Base-by-base conservation (phyloP, 2,888 invertebrate species). In the Protonemura montana region DNA sequence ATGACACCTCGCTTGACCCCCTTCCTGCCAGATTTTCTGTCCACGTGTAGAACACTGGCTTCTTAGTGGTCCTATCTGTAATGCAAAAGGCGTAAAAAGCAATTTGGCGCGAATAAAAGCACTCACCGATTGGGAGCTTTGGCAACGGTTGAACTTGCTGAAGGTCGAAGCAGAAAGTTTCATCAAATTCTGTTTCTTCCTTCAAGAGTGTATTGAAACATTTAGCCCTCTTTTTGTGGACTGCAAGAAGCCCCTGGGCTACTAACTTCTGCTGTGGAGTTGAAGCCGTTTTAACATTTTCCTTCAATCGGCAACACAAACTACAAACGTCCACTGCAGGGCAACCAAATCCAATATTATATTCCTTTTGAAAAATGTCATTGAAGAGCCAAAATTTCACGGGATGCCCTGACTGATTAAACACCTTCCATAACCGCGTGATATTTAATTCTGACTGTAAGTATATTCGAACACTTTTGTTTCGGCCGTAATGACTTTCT, bases 41-140 rank as follows among this genome's bases (percentile, higher is more conserved):
- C 85, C 85, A 85, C 21, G 76, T 76, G 28, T 85, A 85, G 25
- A 85, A 85, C 6, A 81, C 81, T 27, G 81, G 81, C 29, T 81
- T n/a, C 10, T 27, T 2, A 81, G 81, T 81, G 5, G 81, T 6
- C 21, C 81, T 25, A 29, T 81, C 81, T 2, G 81, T 81, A 28
- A 81, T 29, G 29, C 81, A 81, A 25, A 81, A 81, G n/a, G 26
- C 25, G 29, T 81, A 81, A 81, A 81, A 81, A 2, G 81, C 81
- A 26, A 81, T 2, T 81, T 82, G 82, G 0, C 82, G 82, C 29
- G 82, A 82, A 82, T 82, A 82, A n/a, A 82, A 82, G 0, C 21
- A 7, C 29, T 82, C 82, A 21, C 82, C 82, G 13, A 82, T 82
- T 3, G 82, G 82, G 29, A 82, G 30, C n/a, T 82, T 82, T 21